Conservation (phyloP, 2,888 invertebrate species). For the Caenorhabditis sinica region DNA sequence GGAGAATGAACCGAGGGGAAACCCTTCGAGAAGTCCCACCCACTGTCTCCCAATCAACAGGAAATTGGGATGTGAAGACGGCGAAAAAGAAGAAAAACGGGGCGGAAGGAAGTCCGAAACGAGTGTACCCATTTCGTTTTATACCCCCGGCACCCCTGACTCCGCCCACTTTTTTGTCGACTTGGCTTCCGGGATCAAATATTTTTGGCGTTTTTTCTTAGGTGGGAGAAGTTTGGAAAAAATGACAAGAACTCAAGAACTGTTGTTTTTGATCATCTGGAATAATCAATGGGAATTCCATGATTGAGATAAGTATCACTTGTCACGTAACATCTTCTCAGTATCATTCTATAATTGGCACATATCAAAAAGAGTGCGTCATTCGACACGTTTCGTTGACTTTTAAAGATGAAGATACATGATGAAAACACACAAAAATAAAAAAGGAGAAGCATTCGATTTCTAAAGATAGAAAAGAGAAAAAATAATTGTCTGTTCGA, state of each 20-base stretch:
- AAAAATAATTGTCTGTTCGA: conserved; percentile 21
- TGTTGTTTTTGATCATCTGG: conserved; percentile 26
- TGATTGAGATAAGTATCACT: conserved; percentile 30
- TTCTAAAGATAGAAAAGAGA: conserved; percentile 30
- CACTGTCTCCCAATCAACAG: conserved; percentile 45
- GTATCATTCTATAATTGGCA: conserved; percentile 32
- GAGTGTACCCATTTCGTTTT: conserved; percentile 58
- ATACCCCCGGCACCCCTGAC: conserved; percentile 29
- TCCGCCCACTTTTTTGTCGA: conserved; percentile 52
- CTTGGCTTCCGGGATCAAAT: conserved; percentile 43
- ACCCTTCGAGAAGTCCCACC: background rate
- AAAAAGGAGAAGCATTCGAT: background rate
- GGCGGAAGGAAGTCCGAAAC: conserved; percentile 59
- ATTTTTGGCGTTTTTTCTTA: background rate
- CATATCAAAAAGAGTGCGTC: conserved; percentile 29
- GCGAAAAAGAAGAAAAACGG: conserved; percentile 4
- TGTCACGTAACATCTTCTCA: conserved; percentile 50
- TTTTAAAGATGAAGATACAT: conserved; percentile 27
- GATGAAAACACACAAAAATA: background rate
- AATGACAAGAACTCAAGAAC: background rate
- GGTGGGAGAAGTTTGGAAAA: background rate
- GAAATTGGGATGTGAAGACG: conserved; percentile 46
- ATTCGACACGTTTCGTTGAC: conserved; percentile 46
- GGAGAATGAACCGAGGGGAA: background rate
- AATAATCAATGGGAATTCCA: conserved; percentile 24